Percentiles rank a stretch among this genome's conserved stretches.
Evolutionary conservation across 2,888 invertebrate genomes (phyloP).

Genomic region (Agrotis clavis): DNA sequence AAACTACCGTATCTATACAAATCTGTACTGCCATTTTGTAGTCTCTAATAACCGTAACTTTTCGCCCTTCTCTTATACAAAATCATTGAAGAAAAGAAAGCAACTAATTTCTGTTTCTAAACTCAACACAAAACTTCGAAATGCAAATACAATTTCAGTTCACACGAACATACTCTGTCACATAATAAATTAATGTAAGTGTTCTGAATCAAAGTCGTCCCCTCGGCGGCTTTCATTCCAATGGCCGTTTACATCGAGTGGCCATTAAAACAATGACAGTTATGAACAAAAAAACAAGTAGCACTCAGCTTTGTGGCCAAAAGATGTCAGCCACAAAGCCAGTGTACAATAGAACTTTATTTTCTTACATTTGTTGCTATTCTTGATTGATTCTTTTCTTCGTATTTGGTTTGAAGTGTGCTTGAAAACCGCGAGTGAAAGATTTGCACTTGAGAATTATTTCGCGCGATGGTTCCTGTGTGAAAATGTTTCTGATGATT

Average conservation of each 20-base stretch:
- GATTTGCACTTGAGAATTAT: slow-evolving; percentile 66
- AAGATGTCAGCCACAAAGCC: slow-evolving; percentile 83
- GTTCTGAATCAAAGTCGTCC: slow-evolving; percentile 75
- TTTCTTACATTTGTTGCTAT: slow-evolving; percentile 89
- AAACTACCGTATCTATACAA: not conserved
- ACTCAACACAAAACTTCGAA: slow-evolving; percentile 16
- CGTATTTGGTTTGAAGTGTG: slow-evolving; percentile 72
- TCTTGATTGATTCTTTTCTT: slow-evolving; percentile 81
- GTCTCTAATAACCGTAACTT: not conserved
- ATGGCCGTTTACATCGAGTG: slow-evolving; percentile 77
- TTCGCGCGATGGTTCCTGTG: slow-evolving; percentile 74
- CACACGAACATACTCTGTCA: slow-evolving; percentile 63
- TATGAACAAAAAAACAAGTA: slow-evolving; percentile 81
- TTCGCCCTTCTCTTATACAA: too few relatives aligned
- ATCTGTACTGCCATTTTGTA: not conserved
- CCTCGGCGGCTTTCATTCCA: slow-evolving; percentile 75
- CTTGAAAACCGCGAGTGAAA: slow-evolving; percentile 74
- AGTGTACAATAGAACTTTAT: slow-evolving; percentile 81
- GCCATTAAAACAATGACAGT: slow-evolving; percentile 83
- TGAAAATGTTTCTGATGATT: slow-evolving; percentile 62
- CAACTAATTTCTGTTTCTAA: slow-evolving; percentile 1
- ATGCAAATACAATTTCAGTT: slow-evolving; percentile 56
- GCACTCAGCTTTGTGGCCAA: slow-evolving; percentile 82
- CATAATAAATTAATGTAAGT: slow-evolving; percentile 44
- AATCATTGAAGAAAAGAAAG: not conserved